phyloP scores from a whole-genome alignment of 1,140 invertebrate genomes.

The Lerema accius region DNA sequence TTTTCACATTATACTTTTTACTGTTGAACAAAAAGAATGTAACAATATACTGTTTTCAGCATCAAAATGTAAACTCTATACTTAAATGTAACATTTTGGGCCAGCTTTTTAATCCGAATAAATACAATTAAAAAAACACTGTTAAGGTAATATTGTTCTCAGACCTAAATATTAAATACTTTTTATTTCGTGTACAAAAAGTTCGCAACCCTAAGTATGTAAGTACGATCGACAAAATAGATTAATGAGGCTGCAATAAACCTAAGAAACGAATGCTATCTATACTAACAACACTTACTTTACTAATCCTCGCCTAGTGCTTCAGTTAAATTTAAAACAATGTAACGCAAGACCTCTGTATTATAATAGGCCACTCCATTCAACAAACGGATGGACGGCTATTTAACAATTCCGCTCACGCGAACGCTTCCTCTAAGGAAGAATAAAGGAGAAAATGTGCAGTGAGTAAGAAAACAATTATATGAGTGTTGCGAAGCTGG shows the following conservation, averaged over 20 bases:
- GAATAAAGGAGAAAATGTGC: slow-evolving; percentile 22
- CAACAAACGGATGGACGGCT: slow-evolving; percentile 12
- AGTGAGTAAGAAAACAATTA: slow-evolving; percentile 18
- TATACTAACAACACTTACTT: slow-evolving; percentile 1
- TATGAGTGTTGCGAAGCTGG: background rate
- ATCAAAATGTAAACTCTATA: no score
- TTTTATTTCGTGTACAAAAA: no score
- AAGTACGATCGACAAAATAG: no score
- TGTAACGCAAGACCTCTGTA: slow-evolving; percentile 5
- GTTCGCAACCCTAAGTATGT: no score
- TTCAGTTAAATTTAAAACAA: slow-evolving; percentile 25
- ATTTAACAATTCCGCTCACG: slow-evolving; percentile 31
- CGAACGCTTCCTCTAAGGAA: slow-evolving; percentile 11
- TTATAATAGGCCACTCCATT: slow-evolving; percentile 18
- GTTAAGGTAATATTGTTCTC: no score
- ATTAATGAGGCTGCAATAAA: background rate
- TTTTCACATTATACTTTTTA: no score
- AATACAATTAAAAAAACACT: no score
- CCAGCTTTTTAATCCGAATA: no score
- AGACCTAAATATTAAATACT: no score
- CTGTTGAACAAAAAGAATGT: no score
- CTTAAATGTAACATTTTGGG: no score
- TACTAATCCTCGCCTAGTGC: slow-evolving; percentile 1
- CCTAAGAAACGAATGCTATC: background rate
- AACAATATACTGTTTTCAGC: no score